phyloP scores from a whole-genome alignment of 2,113 vertebrate species.

The Cettia cetti region DNA sequence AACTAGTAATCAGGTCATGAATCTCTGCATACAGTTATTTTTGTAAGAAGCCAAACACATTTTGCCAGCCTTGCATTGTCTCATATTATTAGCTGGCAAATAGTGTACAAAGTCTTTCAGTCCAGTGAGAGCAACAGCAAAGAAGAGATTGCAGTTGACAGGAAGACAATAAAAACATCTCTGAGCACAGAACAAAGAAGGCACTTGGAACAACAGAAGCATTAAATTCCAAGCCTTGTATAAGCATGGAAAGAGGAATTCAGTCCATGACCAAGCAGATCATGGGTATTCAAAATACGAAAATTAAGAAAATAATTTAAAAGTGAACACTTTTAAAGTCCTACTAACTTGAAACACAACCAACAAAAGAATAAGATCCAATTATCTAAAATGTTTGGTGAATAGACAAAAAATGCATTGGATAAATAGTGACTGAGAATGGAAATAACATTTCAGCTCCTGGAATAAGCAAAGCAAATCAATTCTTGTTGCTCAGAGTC shows the following conservation, averaged over 20 bases:
- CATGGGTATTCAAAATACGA: neutral
- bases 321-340: neutral
- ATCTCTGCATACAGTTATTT: conserved; percentile 1
- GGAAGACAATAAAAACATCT: conserved; percentile 11
- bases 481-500: neutral
- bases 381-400: neutral
- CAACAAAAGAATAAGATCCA: neutral
- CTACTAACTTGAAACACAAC: neutral
- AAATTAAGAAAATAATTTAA: neutral
- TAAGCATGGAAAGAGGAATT: neutral
- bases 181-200: neutral
- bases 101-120: neutral
- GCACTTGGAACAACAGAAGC: neutral
- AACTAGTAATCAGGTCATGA: neutral
- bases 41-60: conserved; percentile 1
- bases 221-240: neutral
- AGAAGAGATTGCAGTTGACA: neutral
- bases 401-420: neutral
- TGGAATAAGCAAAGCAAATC: neutral
- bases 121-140: neutral
- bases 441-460: neutral
- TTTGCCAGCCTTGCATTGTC: neutral
- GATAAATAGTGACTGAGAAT: neutral
- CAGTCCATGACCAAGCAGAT: neutral
- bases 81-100: conserved; percentile 7